Evolutionary conservation across 2,888 invertebrate genomes (phyloP).

Genomic region (Polyploca ridens): DNA sequence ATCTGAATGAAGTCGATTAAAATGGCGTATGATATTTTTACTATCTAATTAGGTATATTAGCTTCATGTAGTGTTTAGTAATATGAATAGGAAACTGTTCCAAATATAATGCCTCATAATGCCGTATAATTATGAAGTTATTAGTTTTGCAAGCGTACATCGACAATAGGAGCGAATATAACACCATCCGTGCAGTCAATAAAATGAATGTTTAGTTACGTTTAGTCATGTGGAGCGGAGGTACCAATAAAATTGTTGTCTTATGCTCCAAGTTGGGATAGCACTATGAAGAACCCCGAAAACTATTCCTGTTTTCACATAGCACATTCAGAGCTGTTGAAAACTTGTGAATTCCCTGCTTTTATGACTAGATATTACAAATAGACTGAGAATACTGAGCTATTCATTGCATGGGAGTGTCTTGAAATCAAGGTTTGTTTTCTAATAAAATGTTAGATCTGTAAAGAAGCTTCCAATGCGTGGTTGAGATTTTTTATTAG

Average conservation of each 20-base stretch:
- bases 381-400: neutral
- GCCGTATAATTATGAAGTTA: conserved; percentile 3
- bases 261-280: conserved; percentile 40
- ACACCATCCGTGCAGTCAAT: conserved; percentile 23
- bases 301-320: conserved; percentile 38
- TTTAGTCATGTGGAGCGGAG: conserved; percentile 21
- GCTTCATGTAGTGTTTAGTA: no score
- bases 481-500: neutral
- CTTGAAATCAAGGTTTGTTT: neutral
- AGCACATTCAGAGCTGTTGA: conserved; percentile 29
- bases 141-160: conserved; percentile 4
- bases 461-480: neutral
- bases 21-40: neutral
- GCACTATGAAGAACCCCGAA: conserved; percentile 28
- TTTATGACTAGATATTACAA: conserved; percentile 18
- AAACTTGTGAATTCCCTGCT: conserved; percentile 31
- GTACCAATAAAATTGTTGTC: conserved; percentile 43
- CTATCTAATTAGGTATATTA: no score
- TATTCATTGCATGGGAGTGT: neutral
- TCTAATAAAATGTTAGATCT: neutral
- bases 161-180: neutral
- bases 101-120: neutral
- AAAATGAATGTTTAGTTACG: conserved; percentile 30
- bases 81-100: neutral
- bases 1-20: no score